Base-by-base conservation (phyloP, 1,140 invertebrate species). In the Drosophila arizonae region DNA sequence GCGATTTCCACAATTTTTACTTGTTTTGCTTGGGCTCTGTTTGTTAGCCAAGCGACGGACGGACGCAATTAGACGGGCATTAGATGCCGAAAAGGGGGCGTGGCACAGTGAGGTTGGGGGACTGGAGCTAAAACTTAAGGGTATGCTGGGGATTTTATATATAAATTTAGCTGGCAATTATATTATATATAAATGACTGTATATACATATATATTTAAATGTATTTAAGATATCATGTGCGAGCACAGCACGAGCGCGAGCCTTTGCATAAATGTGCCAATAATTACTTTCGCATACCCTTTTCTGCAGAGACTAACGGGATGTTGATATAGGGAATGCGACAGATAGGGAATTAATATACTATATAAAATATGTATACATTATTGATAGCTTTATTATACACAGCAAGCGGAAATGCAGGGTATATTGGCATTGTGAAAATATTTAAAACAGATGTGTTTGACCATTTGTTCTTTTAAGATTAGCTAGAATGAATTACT, bases 191-290 rank as follows among this genome's bases (percentile, higher is more conserved):
- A 45, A 4, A 51, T 51, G 28, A 13, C 8, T 30, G 8, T 51
- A 51, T 26, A 51, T 46, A 30, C 4, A 13, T 26, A 51, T 46
- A 30, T n/a, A 13, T n/a, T 28, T 51, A 6, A 26, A 51, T 28
- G 10, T 33, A 86, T 81, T 79, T 79, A 87, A 87, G 77, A 82
- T 87, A 87, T 82, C 78, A 81, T 77, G 76, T 82, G 79, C 54
- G 63, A 45, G 21, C 48, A 11, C 10, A 21, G 48, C 48, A 50
- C 48, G 51, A 13, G 52, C 57, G 57, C 82, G 82, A 85, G 81
- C 77, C 79, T 68, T 71, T 82, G 82, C 82, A 88, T 87, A 87
- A 87, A 87, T 87, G 82, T 87, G 82, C 82, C 82, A 88, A 87
- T 87, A 87, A 87, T 87, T 87, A 87, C 79, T 79, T 87, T 87